Base-by-base conservation (phyloP, 2,113 vertebrate species). In the Corynorhinus townsendii region DNA sequence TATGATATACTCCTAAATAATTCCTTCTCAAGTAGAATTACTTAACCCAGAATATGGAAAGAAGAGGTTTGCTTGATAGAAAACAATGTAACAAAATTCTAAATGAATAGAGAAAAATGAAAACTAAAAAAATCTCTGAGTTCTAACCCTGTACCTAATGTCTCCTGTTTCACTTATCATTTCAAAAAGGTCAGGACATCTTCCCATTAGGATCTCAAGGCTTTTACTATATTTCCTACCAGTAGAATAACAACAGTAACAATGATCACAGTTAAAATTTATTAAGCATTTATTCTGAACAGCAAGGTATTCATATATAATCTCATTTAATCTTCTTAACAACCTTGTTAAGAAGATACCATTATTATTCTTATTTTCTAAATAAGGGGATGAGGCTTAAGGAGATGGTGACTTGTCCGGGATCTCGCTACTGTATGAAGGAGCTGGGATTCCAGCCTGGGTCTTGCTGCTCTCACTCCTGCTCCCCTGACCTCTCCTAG, bases 81-180 rank as follows among this genome's bases (percentile, higher is more conserved):
- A 87, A 90, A 84, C 20, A 71, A 54, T 38, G 11, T 49, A 82
- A 86, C 3, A 45, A 45, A 72, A 94, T 82, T 82, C 17, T 66
- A 92, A 92, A 45, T 85, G n/a, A 52, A 52, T 38, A 91, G 10
- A 85, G 33, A 84, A 86, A 92, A 47, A 86, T 33, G 62, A 52
- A 87, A 95, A 95, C n/a, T 49, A 54, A 72, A 94, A 75, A 56
- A 56, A 94, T 79, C 40, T 84, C 85, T 92, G 45, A 73, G 17
- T 76, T 47, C 30, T 49, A 47, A 76, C 35, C n/a, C 11, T 14
- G 66, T 35, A 77, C 22, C 35, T 45, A 90, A 5, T 1, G 6
- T 83, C n/a, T 93, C 54, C 12, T 52, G 47, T 47, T 54, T 77
- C 20, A 20, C 40, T 75, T 33, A 68, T 33, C 4, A 49, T 83